Percentiles rank a stretch among this genome's conserved stretches.
Conservation (phyloP, 2,113 vertebrate genomes). For the Triplophysa siluroides region DNA sequence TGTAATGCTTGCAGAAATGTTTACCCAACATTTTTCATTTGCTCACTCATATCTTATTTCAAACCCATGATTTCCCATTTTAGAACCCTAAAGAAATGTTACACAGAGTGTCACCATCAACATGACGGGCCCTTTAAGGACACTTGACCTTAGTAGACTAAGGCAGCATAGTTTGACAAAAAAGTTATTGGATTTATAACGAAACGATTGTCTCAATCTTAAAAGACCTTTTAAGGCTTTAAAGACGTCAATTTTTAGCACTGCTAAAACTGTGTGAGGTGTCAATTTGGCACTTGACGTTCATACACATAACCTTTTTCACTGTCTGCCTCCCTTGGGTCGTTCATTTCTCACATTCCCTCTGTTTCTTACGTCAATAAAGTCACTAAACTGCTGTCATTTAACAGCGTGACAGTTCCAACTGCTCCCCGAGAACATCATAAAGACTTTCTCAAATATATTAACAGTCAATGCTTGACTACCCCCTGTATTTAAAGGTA, state of each 20-base stretch:
- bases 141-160: not conserved
- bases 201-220: too few species aligned
- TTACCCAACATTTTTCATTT: too few species aligned
- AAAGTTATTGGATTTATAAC: not conserved
- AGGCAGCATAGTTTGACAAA: not conserved
- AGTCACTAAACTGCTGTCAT: not conserved
- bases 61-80: too few species aligned
- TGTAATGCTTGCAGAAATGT: not conserved
- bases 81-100: too few species aligned
- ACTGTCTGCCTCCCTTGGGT: not conserved
- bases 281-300: constrained; percentile 2
- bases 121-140: not conserved
- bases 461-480: constrained; percentile 40
- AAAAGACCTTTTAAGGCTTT: not conserved
- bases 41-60: too few species aligned
- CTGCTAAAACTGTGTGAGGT: not conserved
- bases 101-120: too few species aligned
- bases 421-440: constrained; percentile 29
- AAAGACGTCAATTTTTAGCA: not conserved
- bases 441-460: constrained; percentile 26
- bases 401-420: constrained; percentile 41
- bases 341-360: not conserved
- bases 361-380: not conserved
- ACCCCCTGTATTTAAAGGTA: constrained; percentile 23
- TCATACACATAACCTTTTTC: not conserved